Conservation (phyloP, 2,113 vertebrate species). For the Saccopteryx leptura region DNA sequence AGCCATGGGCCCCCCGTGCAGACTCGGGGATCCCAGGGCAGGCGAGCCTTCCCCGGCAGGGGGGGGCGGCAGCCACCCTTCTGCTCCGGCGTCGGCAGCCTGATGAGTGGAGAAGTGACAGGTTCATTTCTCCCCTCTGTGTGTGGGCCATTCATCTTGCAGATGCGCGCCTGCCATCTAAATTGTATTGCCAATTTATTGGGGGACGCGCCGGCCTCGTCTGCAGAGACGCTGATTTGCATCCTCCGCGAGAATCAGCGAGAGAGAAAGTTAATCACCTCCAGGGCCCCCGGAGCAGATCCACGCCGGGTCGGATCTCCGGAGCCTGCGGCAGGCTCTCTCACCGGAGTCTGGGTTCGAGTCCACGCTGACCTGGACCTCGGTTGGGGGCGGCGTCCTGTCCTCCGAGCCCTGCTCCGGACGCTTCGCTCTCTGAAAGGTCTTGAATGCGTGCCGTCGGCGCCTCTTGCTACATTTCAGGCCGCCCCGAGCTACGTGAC, state of each 20-base stretch:
- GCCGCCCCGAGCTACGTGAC: fast-evolving
- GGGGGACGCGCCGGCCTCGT: slow-evolving; percentile 64
- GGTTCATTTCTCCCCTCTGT: slow-evolving; percentile 77
- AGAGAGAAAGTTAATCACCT: slow-evolving; percentile 66
- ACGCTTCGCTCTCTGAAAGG: fast-evolving
- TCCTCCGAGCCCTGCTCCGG: too few species aligned
- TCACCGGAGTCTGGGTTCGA: fast-evolving
- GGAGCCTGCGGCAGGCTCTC: not conserved
- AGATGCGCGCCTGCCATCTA: slow-evolving; percentile 70
- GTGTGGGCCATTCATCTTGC: slow-evolving; percentile 81
- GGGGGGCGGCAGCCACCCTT: slow-evolving; percentile 4
- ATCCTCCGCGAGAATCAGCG: slow-evolving; percentile 55
- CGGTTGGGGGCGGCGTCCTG: fast-evolving
- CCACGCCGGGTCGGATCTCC: not conserved
- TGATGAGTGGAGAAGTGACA: slow-evolving; percentile 68
- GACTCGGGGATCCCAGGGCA: fast-evolving
- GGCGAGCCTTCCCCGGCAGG: not conserved
- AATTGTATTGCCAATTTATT: slow-evolving; percentile 79
- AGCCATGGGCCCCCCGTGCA: too few species aligned
- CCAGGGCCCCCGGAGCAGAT: slow-evolving; percentile 37
- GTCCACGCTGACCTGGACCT: not conserved
- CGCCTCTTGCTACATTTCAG: not conserved
- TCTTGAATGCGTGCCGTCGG: not conserved
- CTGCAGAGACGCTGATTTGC: slow-evolving; percentile 78
- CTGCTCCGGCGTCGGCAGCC: not conserved